Evolutionary conservation across 2,888 invertebrate species (phyloP), one percentile per base, ranked within the genome.

Genomic region (Caenorhabditis sp.): DNA sequence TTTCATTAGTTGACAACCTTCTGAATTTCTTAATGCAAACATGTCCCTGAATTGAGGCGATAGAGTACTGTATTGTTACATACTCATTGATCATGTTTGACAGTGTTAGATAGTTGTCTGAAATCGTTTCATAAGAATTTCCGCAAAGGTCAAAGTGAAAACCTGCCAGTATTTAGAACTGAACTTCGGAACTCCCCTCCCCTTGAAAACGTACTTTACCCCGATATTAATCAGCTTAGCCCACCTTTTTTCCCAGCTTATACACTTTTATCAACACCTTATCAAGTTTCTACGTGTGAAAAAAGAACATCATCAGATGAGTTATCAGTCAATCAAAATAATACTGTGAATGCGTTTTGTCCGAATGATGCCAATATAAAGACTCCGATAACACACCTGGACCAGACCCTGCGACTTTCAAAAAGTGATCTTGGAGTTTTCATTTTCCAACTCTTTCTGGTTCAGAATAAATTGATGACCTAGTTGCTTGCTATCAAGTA

Each of bases 251-350:
- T 54, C 22, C 24, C 31, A 51, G 66, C 31, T 51, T 51, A 51
- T 49, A n/a, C 49, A 14, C 54, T 2, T 26, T 35, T 66, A 14
- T 31, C 6, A 12, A 38, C 38, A 31, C 38, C 31, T 66, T 51
- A 66, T 66, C 66, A 66, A 35, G 10, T 47, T 47, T 31, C n/a
- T 49, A 64, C 35, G 35, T 66, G 49, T 26, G 44, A 63, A 5
- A 47, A 47, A 19, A 28, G 63, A 64, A 64, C 61, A 61, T 41
- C 24, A 41, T 24, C 41, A 38, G 61, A 19, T 28, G 24, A 14
- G 12, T 51, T 31, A 66, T 51, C 66, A 66, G 22, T 66, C 66
- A 66, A 66, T 66, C 66, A 66, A 12, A 49, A 49, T 66, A 49
- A 66, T 49, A 5, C 51, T 35, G 14, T 1, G 3, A 49, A 31